Conservation (phyloP, 2,797 vertebrate species). For the Phylloscopus collybita region DNA sequence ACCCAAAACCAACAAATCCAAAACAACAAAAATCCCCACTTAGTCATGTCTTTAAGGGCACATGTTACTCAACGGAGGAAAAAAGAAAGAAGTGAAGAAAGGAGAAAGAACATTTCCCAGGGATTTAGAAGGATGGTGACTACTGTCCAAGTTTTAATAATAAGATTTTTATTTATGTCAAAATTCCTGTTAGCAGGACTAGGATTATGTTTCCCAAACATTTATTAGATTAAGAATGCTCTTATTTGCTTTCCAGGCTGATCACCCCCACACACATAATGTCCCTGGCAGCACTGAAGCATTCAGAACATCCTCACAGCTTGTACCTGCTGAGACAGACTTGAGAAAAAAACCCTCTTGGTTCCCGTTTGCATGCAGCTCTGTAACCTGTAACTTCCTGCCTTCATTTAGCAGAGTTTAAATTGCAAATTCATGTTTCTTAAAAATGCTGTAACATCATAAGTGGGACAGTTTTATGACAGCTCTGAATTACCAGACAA, state of each 20-base stretch:
- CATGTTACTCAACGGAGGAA: neutral
- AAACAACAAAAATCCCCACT: neutral
- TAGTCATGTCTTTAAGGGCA: neutral
- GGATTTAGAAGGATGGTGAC: neutral
- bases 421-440: constrained; percentile 74
- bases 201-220: neutral
- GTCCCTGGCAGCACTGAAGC: neutral
- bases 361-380: constrained; percentile 56
- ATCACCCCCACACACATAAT: neutral
- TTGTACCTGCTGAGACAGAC: constrained; percentile 38
- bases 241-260: neutral
- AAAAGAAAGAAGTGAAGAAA: neutral
- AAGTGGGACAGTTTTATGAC: constrained; percentile 67
- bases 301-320: neutral
- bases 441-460: constrained; percentile 73
- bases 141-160: neutral
- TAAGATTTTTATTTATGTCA: neutral
- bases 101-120: neutral
- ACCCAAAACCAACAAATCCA: neutral
- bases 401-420: constrained; percentile 68
- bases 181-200: neutral
- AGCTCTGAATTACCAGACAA: constrained; percentile 57
- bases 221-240: neutral
- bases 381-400: constrained; percentile 50
- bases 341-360: neutral